phyloP scores from a whole-genome alignment of 2,888 invertebrate species.

The Antheraea assamensis region DNA sequence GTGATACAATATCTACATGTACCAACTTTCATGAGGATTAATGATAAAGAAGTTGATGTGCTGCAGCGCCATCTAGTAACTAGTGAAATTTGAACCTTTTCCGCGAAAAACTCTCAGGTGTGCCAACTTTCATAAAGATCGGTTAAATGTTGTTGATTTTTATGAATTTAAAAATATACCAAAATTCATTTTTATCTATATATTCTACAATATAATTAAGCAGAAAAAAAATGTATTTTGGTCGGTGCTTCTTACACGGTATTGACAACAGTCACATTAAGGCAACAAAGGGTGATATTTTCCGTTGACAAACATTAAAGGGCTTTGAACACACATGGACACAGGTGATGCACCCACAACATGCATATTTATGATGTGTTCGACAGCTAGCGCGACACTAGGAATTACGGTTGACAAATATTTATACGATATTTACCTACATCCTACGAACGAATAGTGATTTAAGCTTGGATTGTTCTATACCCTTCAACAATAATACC shows the following conservation, averaged over 20 bases:
- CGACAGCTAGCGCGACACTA: slow-evolving; percentile 69
- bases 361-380: slow-evolving; percentile 79
- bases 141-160: too few species aligned
- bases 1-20: too few species aligned
- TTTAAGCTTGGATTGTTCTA: background rate
- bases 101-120: too few species aligned
- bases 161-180: too few species aligned
- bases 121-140: too few species aligned
- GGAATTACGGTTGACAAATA: slow-evolving; percentile 64
- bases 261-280: slow-evolving; percentile 61
- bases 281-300: slow-evolving; percentile 75
- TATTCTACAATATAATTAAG: background rate
- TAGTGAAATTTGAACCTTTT: too few species aligned
- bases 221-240: background rate
- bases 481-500: background rate
- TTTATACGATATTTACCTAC: slow-evolving; percentile 59
- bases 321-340: slow-evolving; percentile 64
- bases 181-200: too few species aligned
- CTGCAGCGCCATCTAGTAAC: too few species aligned
- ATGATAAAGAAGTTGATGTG: too few species aligned
- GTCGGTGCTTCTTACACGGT: slow-evolving; percentile 27
- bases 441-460: slow-evolving; percentile 39
- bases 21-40: too few species aligned
- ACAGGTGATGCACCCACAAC: slow-evolving; percentile 66
- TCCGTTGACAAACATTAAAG: slow-evolving; percentile 73